These are phyloP conservation scores for Tenebrosternarchus preto DNA, from an alignment of 2,113 vertebrate genomes.

Conservation along the genomic window DNA sequence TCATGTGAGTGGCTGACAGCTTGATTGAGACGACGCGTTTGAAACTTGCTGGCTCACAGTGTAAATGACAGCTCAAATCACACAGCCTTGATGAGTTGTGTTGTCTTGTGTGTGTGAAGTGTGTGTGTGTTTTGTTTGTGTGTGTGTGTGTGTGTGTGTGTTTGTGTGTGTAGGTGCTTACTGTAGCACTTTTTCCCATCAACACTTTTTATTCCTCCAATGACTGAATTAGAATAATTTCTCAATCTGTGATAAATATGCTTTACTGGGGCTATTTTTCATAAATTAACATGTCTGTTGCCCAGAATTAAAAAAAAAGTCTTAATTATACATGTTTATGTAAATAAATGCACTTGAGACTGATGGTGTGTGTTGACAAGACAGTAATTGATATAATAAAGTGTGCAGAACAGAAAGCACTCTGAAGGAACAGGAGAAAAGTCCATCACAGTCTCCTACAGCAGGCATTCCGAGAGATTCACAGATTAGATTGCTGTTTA, in stretches of 20 bases:
- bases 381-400: conserved; percentile 32
- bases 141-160: conserved; percentile 22
- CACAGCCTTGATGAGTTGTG: neutral
- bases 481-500: neutral
- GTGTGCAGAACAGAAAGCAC: conserved; percentile 7
- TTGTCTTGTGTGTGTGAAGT: conserved; percentile 17
- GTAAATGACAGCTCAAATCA: neutral
- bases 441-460: neutral
- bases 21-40: neutral
- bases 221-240: conserved; percentile 29
- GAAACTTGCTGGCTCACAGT: neutral
- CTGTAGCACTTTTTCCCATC: neutral
- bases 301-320: conserved; percentile 69
- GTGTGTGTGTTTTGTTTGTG: too few species aligned
- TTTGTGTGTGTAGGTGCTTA: conserved; percentile 10
- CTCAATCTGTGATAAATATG: conserved; percentile 27
- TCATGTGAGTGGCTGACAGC: neutral
- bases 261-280: conserved; percentile 52
- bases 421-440: conserved; percentile 3
- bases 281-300: conserved; percentile 68
- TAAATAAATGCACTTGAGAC: conserved; percentile 62
- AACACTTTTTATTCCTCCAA: neutral
- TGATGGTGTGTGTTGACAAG: neutral
- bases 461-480: neutral
- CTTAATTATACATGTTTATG: conserved; percentile 75